A percentile compares a stretch with the other conserved stretches of the same genome.
Evolutionary conservation across 2,113 vertebrate species (phyloP).

Genomic region (Salvelinus sp.): DNA sequence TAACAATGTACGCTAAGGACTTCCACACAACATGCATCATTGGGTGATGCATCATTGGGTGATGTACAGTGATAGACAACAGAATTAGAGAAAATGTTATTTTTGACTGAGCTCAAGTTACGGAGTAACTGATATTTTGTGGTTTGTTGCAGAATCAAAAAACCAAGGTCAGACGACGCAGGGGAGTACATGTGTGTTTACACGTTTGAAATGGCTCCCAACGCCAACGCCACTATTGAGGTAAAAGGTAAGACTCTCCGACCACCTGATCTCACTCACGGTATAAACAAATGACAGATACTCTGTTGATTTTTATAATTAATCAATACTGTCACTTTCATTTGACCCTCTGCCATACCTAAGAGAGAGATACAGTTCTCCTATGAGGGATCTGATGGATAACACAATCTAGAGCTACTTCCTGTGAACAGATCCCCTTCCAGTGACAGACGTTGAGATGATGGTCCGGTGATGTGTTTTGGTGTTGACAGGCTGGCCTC

Average conservation of each 20-base stretch:
- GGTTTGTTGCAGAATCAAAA: slow-evolving; percentile 81
- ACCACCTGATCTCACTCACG: too few relatives aligned
- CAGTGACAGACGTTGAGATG: slow-evolving; percentile 19
- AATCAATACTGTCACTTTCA: slow-evolving; percentile 9
- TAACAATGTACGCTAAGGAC: slow-evolving; percentile 39
- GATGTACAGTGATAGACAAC: too few relatives aligned
- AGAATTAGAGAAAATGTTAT: too few relatives aligned
- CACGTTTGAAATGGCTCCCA: slow-evolving; percentile 83
- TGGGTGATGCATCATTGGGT: too few relatives aligned
- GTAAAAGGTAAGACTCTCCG: slow-evolving; percentile 86
- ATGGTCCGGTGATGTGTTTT: slow-evolving; percentile 38
- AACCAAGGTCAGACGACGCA: slow-evolving; percentile 89
- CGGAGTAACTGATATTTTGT: slow-evolving; percentile 33
- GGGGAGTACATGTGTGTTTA: slow-evolving; percentile 97
- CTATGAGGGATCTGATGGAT: slow-evolving; percentile 11
- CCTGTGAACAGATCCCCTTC: slow-evolving; percentile 26
- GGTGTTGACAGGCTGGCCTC: slow-evolving; percentile 46
- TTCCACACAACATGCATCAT: too few relatives aligned
- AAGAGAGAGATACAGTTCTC: slow-evolving; percentile 20
- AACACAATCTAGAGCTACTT: slow-evolving; percentile 27
- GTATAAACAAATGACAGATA: background rate
- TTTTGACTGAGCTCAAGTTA: background rate
- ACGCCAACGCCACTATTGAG: slow-evolving; percentile 95
- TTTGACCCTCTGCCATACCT: slow-evolving; percentile 11
- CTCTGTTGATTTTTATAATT: slow-evolving; percentile 1